Conservation (phyloP, 2,113 vertebrate species). For the Myrmecophaga tridactyla region DNA sequence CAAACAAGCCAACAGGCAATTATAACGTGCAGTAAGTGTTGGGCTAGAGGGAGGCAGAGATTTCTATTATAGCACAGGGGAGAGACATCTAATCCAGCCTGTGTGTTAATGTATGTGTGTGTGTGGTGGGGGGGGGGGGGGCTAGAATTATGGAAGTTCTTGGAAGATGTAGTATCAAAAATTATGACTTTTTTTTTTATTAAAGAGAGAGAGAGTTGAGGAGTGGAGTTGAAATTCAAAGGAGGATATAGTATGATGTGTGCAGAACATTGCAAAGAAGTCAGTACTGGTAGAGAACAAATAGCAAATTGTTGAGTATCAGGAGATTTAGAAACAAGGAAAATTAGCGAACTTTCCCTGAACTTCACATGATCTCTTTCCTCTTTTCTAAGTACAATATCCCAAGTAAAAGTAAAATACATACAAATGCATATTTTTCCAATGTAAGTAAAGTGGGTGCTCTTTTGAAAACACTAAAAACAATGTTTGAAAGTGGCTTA, state of each 20-base stretch:
- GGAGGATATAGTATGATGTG: not conserved
- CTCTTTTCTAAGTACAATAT: not conserved
- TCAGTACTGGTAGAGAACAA: not conserved
- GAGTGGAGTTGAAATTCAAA: not conserved
- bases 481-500: slow-evolving; percentile 6
- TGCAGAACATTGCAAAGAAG: not conserved
- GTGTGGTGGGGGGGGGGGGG: too few species aligned
- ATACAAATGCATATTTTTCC: slow-evolving; percentile 20
- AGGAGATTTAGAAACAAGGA: slow-evolving; percentile 13
- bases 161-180: not conserved
- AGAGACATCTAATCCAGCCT: not conserved
- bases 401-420: slow-evolving; percentile 40
- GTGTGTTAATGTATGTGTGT: not conserved
- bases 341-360: not conserved
- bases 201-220: not conserved
- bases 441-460: not conserved
- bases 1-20: not conserved
- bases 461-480: slow-evolving; percentile 23
- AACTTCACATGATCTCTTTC: not conserved
- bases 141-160: not conserved
- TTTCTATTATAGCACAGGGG: not conserved
- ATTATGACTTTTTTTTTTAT: not conserved
- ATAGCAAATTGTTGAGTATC: not conserved
- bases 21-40: not conserved
- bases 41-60: not conserved